Evolutionary conservation across 2,888 invertebrate genomes (phyloP).

Genomic region (Epiblema foenella): DNA sequence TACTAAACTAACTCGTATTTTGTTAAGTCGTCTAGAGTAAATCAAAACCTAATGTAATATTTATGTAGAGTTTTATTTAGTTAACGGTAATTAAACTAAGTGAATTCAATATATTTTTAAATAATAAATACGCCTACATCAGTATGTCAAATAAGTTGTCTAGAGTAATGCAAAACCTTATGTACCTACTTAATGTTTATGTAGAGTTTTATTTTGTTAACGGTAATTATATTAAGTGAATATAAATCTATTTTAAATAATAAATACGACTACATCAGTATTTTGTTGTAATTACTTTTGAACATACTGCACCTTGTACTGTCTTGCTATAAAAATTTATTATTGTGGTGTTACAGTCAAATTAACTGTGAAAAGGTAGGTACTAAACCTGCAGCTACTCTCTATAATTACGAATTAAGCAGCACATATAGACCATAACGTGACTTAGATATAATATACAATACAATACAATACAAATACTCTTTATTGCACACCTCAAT

Average conservation of each 20-base stretch:
- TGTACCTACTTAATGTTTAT: slow-evolving; percentile 13
- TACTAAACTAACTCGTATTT: background rate
- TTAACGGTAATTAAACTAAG: background rate
- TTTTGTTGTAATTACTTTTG: background rate
- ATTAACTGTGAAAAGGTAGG: background rate
- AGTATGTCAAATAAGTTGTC: background rate
- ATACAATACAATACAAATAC: too few species aligned
- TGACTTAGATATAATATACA: too few species aligned
- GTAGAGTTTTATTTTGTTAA: slow-evolving; percentile 7
- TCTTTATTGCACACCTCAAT: too few species aligned
- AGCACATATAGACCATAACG: too few species aligned
- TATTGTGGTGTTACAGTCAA: background rate
- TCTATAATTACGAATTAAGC: too few species aligned
- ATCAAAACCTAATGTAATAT: slow-evolving; percentile 6
- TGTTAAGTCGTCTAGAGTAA: background rate
- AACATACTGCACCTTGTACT: background rate
- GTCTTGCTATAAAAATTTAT: background rate
- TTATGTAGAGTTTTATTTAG: slow-evolving; percentile 8
- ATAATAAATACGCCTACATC: background rate
- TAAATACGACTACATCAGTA: background rate
- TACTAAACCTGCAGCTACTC: background rate
- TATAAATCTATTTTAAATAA: background rate
- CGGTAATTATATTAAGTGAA: background rate
- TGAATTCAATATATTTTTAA: background rate
- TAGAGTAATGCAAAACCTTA: background rate